A percentile compares a stretch with the other conserved stretches of the same genome.
Evolutionary conservation across 1,140 invertebrate species (phyloP).

Genomic region (Drosophila kurseongensis): DNA sequence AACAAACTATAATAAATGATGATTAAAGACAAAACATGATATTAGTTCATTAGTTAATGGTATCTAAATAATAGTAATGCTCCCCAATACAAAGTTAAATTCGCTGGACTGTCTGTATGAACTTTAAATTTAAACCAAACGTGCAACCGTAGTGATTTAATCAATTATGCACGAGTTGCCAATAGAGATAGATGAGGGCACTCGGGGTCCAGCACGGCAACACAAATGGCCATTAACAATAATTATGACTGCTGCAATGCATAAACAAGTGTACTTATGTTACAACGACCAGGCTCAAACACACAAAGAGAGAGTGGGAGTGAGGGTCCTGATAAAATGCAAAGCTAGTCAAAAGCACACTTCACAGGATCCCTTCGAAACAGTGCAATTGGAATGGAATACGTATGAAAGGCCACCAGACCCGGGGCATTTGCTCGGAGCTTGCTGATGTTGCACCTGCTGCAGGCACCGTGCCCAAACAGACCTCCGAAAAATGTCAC

Average conservation of each 20-base stretch:
- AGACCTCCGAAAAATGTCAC: constrained; percentile 39
- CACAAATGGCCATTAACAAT: constrained; percentile 75
- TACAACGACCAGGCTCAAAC: constrained; percentile 25
- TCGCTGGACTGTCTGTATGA: neutral
- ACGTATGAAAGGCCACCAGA: constrained; percentile 35
- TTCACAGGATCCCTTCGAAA: constrained; percentile 19
- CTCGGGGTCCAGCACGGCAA: neutral
- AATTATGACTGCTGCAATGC: constrained; percentile 76
- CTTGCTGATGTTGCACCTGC: constrained; percentile 37
- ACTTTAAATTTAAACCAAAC: neutral
- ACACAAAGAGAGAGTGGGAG: neutral
- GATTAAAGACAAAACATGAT: no score
- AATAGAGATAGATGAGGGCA: constrained; percentile 16
- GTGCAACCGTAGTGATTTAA: constrained; percentile 5
- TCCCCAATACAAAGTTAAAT: neutral
- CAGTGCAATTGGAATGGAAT: constrained; percentile 43
- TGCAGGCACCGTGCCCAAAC: constrained; percentile 25
- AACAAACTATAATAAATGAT: no score
- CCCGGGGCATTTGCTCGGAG: constrained; percentile 20
- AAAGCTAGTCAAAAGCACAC: constrained; percentile 47
- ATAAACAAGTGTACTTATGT: constrained; percentile 73
- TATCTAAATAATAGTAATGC: no score
- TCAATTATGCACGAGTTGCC: constrained; percentile 16
- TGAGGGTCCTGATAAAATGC: constrained; percentile 35
- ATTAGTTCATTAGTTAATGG: no score